These are phyloP conservation scores for Apistogramma diplotaenia DNA, from an alignment of 2,113 vertebrate species.

Conservation along the genomic window DNA sequence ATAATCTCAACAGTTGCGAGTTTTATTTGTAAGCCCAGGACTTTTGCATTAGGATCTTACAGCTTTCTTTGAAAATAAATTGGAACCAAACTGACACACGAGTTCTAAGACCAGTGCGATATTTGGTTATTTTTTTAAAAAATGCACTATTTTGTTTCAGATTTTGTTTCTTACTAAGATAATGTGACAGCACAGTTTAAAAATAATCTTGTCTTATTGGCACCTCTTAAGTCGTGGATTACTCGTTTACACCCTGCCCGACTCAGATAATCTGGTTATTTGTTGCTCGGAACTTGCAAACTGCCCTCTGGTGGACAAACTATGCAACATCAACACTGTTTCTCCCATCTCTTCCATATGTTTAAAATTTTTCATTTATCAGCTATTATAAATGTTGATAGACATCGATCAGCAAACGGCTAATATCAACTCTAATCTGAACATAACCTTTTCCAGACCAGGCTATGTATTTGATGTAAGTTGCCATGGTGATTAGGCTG, in stretches of 20 bases:
- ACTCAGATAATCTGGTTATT: not conserved
- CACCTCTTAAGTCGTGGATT: not conserved
- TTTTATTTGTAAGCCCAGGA: not conserved
- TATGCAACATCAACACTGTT: not conserved
- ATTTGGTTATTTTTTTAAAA: not conserved
- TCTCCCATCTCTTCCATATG: not conserved
- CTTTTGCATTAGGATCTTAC: not conserved
- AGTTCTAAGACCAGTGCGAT: no score
- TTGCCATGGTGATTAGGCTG: not conserved
- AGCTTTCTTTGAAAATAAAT: no score
- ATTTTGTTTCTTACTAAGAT: not conserved
- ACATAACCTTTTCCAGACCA: not conserved
- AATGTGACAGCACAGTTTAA: not conserved
- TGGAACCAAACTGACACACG: not conserved
- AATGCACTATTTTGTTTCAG: no score
- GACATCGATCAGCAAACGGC: not conserved
- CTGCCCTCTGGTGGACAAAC: not conserved
- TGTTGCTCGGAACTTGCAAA: not conserved
- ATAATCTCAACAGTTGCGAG: not conserved
- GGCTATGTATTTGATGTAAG: not conserved
- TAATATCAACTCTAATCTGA: not conserved
- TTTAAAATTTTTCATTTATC: not conserved
- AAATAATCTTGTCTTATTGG: not conserved
- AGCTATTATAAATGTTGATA: not conserved
- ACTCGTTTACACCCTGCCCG: no score